Conservation (phyloP, 2,888 invertebrate genomes). For the Lissonota sp. region DNA sequence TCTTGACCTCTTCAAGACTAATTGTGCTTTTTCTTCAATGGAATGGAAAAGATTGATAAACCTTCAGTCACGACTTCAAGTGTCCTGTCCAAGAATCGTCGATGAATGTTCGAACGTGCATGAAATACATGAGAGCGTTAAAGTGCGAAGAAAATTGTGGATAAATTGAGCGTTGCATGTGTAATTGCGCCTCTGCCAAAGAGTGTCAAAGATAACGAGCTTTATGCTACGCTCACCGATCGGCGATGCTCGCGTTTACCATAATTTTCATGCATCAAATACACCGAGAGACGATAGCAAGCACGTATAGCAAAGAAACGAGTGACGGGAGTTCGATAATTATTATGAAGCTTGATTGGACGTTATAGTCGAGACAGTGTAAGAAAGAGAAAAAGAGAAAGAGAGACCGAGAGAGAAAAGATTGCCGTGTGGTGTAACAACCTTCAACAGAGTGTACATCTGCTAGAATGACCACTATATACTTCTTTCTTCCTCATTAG, state of each 20-base stretch:
- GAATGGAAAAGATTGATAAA: no score
- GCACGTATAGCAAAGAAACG: constrained; percentile 37
- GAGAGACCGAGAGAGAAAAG: background rate
- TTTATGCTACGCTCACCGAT: background rate
- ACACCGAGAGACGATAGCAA: constrained; percentile 6
- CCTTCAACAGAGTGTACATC: constrained; percentile 7
- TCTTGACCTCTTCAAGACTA: no score
- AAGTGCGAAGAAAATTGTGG: constrained; percentile 16
- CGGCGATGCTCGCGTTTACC: constrained; percentile 6
- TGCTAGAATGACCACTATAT: constrained; percentile 26
- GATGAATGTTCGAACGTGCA: no score
- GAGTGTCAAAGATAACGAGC: constrained; percentile 42
- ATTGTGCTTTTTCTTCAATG: no score
- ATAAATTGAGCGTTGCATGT: constrained; percentile 17
- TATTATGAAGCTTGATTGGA: constrained; percentile 62
- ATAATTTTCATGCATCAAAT: constrained; percentile 36
- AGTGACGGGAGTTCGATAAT: constrained; percentile 50
- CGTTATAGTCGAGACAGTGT: no score
- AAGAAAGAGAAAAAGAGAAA: constrained; percentile 40
- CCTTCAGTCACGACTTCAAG: no score
- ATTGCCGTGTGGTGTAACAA: constrained; percentile 33
- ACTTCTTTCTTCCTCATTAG: constrained; percentile 57
- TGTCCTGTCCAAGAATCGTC: no score
- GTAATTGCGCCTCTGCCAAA: constrained; percentile 11
- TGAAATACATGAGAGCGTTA: constrained; percentile 7